Conservation (phyloP, 2,113 vertebrate genomes). For the Mormyrus iriodes region DNA sequence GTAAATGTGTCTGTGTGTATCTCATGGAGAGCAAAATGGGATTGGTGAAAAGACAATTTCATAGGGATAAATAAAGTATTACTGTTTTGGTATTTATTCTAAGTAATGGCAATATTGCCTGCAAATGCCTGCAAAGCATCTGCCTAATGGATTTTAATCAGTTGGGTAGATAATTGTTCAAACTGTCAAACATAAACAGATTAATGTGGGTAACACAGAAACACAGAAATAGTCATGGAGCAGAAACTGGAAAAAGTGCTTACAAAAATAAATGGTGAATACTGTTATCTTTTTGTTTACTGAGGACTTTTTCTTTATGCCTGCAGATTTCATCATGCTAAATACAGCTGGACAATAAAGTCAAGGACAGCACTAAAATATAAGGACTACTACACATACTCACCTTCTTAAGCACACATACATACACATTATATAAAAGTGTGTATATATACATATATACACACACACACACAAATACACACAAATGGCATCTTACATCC, state of each 20-base stretch:
- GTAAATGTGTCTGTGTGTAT: background rate
- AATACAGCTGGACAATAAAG: conserved; percentile 29
- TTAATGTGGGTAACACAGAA: background rate
- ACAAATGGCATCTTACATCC: conserved; percentile 64
- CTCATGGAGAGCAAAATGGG: background rate
- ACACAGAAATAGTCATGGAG: background rate
- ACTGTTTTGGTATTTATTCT: background rate
- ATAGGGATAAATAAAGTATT: no score
- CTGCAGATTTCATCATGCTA: conserved; percentile 52
- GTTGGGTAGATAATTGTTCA: background rate
- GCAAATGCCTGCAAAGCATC: background rate
- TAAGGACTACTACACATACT: background rate
- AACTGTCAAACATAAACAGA: background rate
- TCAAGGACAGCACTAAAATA: background rate
- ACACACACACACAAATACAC: conserved; percentile 1
- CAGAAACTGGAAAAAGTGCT: background rate
- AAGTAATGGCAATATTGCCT: background rate
- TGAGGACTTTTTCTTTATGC: conserved; percentile 29
- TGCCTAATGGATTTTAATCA: background rate
- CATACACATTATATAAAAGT: background rate
- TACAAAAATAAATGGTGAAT: conserved; percentile 14
- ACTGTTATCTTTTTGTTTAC: background rate
- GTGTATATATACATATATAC: background rate
- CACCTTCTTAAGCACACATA: background rate
- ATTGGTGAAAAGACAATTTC: background rate